Base-by-base conservation (phyloP, 2,113 vertebrate species). In the Percopsis transmontana region DNA sequence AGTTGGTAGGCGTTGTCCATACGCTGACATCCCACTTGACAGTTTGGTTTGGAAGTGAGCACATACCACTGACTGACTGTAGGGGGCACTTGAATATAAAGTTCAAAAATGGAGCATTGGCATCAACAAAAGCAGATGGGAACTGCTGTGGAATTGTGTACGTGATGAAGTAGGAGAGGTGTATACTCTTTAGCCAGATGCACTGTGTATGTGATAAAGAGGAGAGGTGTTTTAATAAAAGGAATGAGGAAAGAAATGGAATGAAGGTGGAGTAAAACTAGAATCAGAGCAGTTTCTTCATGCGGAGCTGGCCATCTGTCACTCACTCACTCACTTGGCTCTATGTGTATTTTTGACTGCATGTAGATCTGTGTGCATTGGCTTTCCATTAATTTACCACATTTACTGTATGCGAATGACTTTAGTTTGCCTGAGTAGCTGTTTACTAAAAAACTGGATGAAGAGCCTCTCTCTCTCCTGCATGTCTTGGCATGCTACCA, bases 241-340 rank as follows among this genome's bases (percentile, higher is more conserved):
- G 23, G 41, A 11, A 5, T 7, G 20, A 9, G n/a, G 0, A 24
- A 57, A 53, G 52, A 50, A 60, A n/a, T 21, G 66, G 73, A 1
- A 58, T 40, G 70, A 66, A 57, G 59, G 66, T 68, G 13, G n/a
- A 39, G 5, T 73, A 70, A 69, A 61, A 65, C 64, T 63, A 27
- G 71, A 74, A 54, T 72, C 52, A 21, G 20, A 53, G 19, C 51
- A 24, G 14, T 27, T 33, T 55, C 51, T 20, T 53, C 71, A 72
- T 79, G 79, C 76, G 54, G 76, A 77, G 83, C 27, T 23, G 68
- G 62, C 84, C 76, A 82, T 82, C 81, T 83, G 84, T 81, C 68
- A 1, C 54, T 15, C 54, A 16, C 33, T 33, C 12, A 38, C 15
- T 38, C 24, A 56, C 8, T 12, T 23, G 21, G 20, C 18, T 51